Evolutionary conservation across 2,888 invertebrate genomes (phyloP).

Genomic region (Acleris laterana): DNA sequence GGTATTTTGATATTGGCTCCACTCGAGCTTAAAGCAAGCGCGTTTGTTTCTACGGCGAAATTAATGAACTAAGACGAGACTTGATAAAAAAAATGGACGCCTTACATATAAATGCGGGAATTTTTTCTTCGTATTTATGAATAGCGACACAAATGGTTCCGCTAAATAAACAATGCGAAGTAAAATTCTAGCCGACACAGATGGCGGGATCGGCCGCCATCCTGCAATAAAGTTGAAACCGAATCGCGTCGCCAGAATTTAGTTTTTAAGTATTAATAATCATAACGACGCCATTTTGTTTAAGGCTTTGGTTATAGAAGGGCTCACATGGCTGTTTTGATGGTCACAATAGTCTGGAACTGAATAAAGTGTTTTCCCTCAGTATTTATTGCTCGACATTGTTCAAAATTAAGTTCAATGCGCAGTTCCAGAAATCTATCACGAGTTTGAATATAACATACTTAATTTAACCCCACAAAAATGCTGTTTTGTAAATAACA

Average conservation of each 20-base stretch:
- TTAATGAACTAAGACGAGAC: constrained; percentile 3
- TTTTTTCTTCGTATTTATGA: constrained; percentile 51
- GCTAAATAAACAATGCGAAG: constrained; percentile 73
- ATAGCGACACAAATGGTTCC: constrained; percentile 67
- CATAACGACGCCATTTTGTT: constrained; percentile 78
- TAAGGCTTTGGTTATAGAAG: constrained; percentile 49
- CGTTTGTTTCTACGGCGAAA: not conserved
- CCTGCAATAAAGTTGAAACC: constrained; percentile 70
- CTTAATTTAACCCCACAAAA: no score
- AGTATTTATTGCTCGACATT: no score
- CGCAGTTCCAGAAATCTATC: no score
- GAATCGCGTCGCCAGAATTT: constrained; percentile 66
- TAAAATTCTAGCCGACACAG: constrained; percentile 69
- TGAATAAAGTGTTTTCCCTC: no score
- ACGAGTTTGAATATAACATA: no score
- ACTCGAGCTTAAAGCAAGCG: not conserved
- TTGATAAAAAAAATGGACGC: constrained; percentile 26
- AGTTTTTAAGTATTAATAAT: constrained; percentile 70
- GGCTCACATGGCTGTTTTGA: constrained; percentile 5
- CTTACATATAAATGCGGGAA: constrained; percentile 37
- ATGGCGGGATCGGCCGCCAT: constrained; percentile 69
- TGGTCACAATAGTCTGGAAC: not conserved
- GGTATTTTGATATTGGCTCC: constrained; percentile 40
- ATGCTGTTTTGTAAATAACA: no score
- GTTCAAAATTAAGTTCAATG: no score